Percentiles rank a stretch among this genome's conserved stretches.
These are phyloP conservation scores for Diuraphis noxia DNA, from an alignment of 1,140 invertebrate species.

Conservation along the genomic window DNA sequence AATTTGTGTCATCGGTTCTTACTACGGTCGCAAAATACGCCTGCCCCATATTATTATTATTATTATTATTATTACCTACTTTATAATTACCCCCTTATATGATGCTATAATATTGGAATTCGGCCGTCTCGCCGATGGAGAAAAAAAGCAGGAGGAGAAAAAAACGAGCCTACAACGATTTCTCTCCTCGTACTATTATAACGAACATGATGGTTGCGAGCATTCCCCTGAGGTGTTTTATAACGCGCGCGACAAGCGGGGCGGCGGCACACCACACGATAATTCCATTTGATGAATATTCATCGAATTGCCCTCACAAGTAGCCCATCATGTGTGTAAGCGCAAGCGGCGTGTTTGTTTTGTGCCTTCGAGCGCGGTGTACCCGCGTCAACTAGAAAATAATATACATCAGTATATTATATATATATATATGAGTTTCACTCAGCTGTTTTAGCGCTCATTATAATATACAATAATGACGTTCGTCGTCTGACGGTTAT, in stretches of 20 bases:
- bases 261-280: neutral
- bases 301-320: slow-evolving; percentile 38
- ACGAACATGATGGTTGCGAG: neutral
- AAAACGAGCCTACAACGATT: neutral
- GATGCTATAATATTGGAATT: neutral
- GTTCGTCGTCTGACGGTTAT: slow-evolving; percentile 10
- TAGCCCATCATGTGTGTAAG: neutral
- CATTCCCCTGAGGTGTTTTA: slow-evolving; percentile 22
- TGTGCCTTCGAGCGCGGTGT: slow-evolving; percentile 2
- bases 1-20: neutral
- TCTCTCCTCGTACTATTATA: neutral
- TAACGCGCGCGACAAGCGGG: neutral
- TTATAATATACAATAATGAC: slow-evolving; percentile 43
- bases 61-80: neutral
- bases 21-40: neutral
- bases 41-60: too few species aligned
- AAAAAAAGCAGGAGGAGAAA: neutral
- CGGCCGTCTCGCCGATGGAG: neutral
- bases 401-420: neutral
- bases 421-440: neutral
- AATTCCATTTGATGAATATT: slow-evolving; percentile 18
- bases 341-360: neutral
- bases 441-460: slow-evolving; percentile 26
- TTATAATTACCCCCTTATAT: neutral
- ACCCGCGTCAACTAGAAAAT: neutral